Base-by-base conservation (phyloP, 1,140 invertebrate species). In the Drosophila saltans region DNA sequence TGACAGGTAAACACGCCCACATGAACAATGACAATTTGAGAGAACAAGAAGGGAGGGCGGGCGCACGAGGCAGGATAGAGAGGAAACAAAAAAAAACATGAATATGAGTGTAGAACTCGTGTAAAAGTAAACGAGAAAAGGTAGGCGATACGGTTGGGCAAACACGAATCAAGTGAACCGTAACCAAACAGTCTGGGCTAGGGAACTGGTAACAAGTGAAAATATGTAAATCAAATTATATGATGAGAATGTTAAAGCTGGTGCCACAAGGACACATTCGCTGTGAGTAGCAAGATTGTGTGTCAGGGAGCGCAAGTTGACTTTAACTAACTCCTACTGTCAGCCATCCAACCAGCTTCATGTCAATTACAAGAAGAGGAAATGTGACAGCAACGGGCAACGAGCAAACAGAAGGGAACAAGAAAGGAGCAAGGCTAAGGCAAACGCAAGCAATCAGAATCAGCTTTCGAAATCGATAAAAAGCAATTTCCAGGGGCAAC, bases 161-260 rank as follows among this genome's bases (percentile, higher is more conserved):
- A 60, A 60, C 28, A 52, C 6, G n/a, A 67, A 36, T 78, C 59
- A 45, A 56, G 69, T 58, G 69, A 66, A 62, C 70, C 75, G 70
- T 75, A 41, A 75, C 48, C 21, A 61, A 65, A 7, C 16, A 36
- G 21, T 24, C 2, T 16, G 39, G 40, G 33, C 43, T 58, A 68
- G 70, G 76, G 61, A 79, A 61, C 73, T 59, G 69, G 65, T 68
- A 81, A 84, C 73, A 90, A 81, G 79, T 43, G 75, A 90, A 91
- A 84, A 91, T 88, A 89, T 91, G 88, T 78, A 91, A 91, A 91
- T 91, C 88, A 88, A 91, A 91, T 91, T 91, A 91, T 88, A 80
- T 66, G 73, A 75, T 76, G 88, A 91, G 75, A 91, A 79, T 84
- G 81, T 85, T 80, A 85, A 85, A 77, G 76, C 68, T 79, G 66